Percentiles rank a stretch among this genome's conserved stretches.
These are phyloP conservation scores for Lynx canadensis DNA, from an alignment of 2,113 vertebrate genomes.

Conservation along the genomic window DNA sequence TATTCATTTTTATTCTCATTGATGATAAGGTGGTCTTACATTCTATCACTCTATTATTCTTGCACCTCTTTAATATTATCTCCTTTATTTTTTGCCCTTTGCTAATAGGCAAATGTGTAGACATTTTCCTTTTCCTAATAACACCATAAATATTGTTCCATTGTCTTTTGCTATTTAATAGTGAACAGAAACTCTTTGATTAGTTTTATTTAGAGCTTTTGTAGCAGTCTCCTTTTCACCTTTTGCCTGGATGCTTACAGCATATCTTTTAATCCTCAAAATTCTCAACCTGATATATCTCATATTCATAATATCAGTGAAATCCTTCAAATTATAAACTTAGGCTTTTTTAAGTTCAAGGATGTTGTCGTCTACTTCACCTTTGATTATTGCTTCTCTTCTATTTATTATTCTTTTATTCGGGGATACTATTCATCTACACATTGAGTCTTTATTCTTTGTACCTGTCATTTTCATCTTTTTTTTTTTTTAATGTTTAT, in stretches of 20 bases:
- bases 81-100: not conserved
- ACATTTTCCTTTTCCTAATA: not conserved
- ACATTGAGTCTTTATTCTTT: not conserved
- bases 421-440: not conserved
- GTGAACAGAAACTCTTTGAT: not conserved
- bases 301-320: not conserved
- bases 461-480: not conserved
- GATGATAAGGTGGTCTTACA: not conserved
- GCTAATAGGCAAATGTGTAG: not conserved
- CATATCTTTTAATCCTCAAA: not conserved
- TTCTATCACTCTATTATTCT: not conserved
- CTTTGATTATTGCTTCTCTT: not conserved
- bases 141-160: not conserved
- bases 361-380: not conserved
- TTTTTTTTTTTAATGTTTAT: too few species aligned
- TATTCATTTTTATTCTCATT: conserved; percentile 15
- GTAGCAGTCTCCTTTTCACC: not conserved
- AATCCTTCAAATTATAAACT: not conserved
- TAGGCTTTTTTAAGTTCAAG: not conserved
- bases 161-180: not conserved
- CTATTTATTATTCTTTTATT: not conserved
- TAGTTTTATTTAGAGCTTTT: not conserved
- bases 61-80: not conserved
- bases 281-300: not conserved
- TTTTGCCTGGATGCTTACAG: not conserved